Base-by-base conservation (phyloP, 2,113 vertebrate species). In the Castor canadensis region DNA sequence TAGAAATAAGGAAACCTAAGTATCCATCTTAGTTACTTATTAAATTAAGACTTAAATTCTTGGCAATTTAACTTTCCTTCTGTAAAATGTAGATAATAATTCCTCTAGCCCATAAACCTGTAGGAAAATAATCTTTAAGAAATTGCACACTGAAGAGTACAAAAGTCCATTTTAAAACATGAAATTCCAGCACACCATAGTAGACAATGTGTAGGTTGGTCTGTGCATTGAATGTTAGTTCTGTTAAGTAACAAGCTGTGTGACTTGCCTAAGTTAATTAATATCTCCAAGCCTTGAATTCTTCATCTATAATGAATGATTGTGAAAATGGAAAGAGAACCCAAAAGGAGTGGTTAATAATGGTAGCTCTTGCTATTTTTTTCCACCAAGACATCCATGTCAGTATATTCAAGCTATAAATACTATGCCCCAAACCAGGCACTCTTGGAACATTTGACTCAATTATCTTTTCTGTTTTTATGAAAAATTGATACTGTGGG, bases 391-490 rank as follows among this genome's bases (percentile, higher is more conserved):
- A 66, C 71, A 87, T 95, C 84, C 72, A 77, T 89, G 89, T 86
- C 62, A 73, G 28, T 92, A 47, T 45, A 87, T 28, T 40, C 35
- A 72, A 56, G 77, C 30, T 96, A 91, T 92, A 97, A 95, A 97
- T 96, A 96, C 77, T 38, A 49, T 96, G 94, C 94, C 66, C 56
- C 67, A 60, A 67, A 84, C 47, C 84, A 77, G 71, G 66, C n/a
- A 7, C 73, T 87, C 66, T 96, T 92, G 95, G 97, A 97, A 94
- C 88, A 86, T 92, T 97, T 85, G 91, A 95, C 85, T 95, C 85
- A 69, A 87, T 84, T 73, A 60, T 40, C 71, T 95, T 89, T 96
- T 84, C 91, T 30, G 45, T 56, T 76, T 64, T 77, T 80, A 75
- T 90, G 47, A 93, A 95, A 95, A 97, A 87, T 26, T 93, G 96